phyloP scores from a whole-genome alignment of 2,888 invertebrate genomes.

The Harmothoe impar region DNA sequence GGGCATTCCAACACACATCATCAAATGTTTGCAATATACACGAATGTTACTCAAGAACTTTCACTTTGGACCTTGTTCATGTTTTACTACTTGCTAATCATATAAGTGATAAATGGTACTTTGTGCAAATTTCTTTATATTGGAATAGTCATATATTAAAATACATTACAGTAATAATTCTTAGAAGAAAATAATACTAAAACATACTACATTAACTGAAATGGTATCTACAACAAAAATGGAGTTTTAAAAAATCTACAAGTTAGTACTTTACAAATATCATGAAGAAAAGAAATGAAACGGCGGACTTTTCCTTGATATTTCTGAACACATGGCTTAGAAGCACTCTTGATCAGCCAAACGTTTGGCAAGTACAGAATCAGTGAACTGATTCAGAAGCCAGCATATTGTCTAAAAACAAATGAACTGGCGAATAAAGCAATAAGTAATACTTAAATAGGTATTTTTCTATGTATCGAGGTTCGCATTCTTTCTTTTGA shows the following conservation, averaged over 20 bases:
- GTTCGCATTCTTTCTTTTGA: neutral
- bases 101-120: too few species aligned
- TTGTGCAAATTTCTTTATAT: neutral
- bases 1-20: slow-evolving; percentile 19
- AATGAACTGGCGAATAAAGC: slow-evolving; percentile 4
- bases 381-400: slow-evolving; percentile 23
- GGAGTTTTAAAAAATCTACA: neutral
- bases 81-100: too few species aligned
- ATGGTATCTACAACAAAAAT: neutral
- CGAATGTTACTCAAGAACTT: neutral
- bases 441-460: slow-evolving; percentile 4
- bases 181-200: too few species aligned
- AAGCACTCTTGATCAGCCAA: slow-evolving; percentile 40
- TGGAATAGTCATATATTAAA: neutral
- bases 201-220: neutral
- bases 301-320: neutral
- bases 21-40: slow-evolving; percentile 32
- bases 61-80: too few species aligned
- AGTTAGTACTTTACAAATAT: slow-evolving; percentile 28
- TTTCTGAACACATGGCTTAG: neutral
- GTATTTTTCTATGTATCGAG: neutral
- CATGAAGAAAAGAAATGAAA: slow-evolving; percentile 12
- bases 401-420: neutral
- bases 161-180: neutral
- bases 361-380: neutral